Percentiles rank a stretch among this genome's conserved stretches.
These are phyloP conservation scores for Macrocentrus cingulum DNA, from an alignment of 1,140 invertebrate species.

Conservation along the genomic window DNA sequence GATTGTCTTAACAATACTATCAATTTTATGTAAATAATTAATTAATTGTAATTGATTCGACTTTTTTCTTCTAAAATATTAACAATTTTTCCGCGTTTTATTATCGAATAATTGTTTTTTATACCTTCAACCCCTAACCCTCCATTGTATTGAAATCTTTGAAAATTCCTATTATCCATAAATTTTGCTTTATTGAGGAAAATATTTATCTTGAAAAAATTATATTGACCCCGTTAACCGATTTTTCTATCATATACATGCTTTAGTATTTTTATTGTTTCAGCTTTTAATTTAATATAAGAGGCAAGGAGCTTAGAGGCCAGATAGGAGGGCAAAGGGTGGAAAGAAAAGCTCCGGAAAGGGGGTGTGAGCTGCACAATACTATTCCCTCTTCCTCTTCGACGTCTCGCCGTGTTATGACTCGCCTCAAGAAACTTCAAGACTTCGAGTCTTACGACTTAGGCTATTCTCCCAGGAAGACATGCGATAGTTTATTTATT, in stretches of 20 bases:
- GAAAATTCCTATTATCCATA: too few relatives aligned
- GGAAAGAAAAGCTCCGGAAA: constrained; percentile 5
- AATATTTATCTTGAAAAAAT: too few relatives aligned
- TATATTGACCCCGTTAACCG: too few relatives aligned
- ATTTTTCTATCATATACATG: too few relatives aligned
- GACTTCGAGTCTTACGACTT: constrained; percentile 34
- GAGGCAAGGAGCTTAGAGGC: not conserved
- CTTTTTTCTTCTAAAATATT: constrained; percentile 17
- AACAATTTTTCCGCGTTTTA: constrained; percentile 23
- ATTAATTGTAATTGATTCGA: not conserved
- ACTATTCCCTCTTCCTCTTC: not conserved
- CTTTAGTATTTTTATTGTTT: too few relatives aligned
- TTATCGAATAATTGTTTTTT: too few relatives aligned
- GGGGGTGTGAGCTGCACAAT: not conserved
- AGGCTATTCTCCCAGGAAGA: constrained; percentile 40
- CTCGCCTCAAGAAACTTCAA: constrained; percentile 22
- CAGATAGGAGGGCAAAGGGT: not conserved
- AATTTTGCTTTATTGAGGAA: too few relatives aligned
- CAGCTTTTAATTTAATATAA: too few relatives aligned
- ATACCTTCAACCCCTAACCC: too few relatives aligned
- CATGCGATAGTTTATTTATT: constrained; percentile 40
- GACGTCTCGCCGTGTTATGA: constrained; percentile 11
- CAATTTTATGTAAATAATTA: constrained; percentile 42
- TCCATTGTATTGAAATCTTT: too few relatives aligned
- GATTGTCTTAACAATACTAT: constrained; percentile 60